A percentile compares a stretch with the other conserved stretches of the same genome.
phyloP scores from a whole-genome alignment of 2,113 vertebrate species.

The Sinocyclocheilus rhinocerous region DNA sequence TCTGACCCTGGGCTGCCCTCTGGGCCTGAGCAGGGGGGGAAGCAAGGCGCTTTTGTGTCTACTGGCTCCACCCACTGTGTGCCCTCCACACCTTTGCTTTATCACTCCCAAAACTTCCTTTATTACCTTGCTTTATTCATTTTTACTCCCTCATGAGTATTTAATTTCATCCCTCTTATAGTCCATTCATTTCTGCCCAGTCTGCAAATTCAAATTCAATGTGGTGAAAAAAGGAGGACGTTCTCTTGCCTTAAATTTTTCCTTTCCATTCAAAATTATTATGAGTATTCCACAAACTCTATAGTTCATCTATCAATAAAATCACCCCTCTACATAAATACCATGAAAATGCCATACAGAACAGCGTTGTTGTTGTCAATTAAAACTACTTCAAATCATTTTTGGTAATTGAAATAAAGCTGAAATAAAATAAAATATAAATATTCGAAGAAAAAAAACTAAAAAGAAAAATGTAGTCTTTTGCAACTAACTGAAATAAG shows the following conservation, averaged over 20 bases:
- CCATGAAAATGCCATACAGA: too few species aligned
- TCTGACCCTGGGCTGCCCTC: conserved; percentile 51
- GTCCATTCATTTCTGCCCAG: background rate
- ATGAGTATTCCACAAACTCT: background rate
- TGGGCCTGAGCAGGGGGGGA: background rate
- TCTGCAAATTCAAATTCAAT: background rate
- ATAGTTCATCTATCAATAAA: too few species aligned
- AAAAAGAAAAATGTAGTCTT: too few species aligned
- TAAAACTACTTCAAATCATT: too few species aligned
- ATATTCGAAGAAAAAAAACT: too few species aligned
- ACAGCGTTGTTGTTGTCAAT: too few species aligned
- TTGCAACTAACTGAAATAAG: too few species aligned
- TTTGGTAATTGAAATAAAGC: too few species aligned
- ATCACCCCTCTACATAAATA: too few species aligned
- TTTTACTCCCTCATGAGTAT: background rate
- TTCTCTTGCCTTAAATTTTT: background rate
- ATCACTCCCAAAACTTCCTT: background rate
- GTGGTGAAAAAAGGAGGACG: too few species aligned
- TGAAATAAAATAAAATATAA: too few species aligned
- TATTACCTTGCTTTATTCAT: conserved; percentile 15
- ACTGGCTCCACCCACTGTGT: background rate
- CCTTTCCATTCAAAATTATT: background rate
- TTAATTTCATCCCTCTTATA: background rate
- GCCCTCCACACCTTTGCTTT: conserved; percentile 23
- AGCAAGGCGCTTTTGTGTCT: conserved; percentile 32